A percentile compares a stretch with the other conserved stretches of the same genome.
Conservation (phyloP, 2,888 invertebrate species). For the Chrysotoxum bicinctum region DNA sequence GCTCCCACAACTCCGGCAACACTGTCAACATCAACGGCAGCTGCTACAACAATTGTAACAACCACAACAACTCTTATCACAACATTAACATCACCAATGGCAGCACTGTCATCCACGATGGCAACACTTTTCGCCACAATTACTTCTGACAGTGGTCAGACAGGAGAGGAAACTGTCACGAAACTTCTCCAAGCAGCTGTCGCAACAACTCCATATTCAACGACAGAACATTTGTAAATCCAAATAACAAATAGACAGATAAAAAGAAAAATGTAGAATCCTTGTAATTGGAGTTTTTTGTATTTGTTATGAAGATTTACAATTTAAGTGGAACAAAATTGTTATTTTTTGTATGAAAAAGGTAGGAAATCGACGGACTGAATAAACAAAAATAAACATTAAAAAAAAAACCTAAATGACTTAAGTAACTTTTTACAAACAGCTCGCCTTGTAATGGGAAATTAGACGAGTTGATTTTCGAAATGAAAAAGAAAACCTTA, state of each 20-base stretch:
- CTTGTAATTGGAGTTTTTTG: constrained; percentile 45
- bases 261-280: not conserved
- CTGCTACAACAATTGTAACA: constrained; percentile 75
- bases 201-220: constrained; percentile 49
- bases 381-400: constrained; percentile 29
- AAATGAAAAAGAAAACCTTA: constrained; percentile 2
- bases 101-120: constrained; percentile 76
- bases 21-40: constrained; percentile 72
- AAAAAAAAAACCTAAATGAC: constrained; percentile 32
- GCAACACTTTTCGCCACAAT: constrained; percentile 77
- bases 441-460: constrained; percentile 29
- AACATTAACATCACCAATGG: constrained; percentile 75
- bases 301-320: constrained; percentile 56
- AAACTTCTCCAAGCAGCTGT: constrained; percentile 52
- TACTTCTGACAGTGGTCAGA: constrained; percentile 44
- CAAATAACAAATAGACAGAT: not conserved
- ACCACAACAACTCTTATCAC: constrained; percentile 77
- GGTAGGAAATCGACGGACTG: constrained; percentile 70
- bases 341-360: constrained; percentile 65
- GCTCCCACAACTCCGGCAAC: constrained; percentile 62
- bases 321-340: constrained; percentile 50
- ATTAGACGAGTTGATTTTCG: constrained; percentile 27
- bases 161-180: constrained; percentile 57
- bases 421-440: constrained; percentile 61
- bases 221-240: constrained; percentile 53